Evolutionary conservation across 2,888 invertebrate species (phyloP).

Genomic region (Melinaea marsaeus): DNA sequence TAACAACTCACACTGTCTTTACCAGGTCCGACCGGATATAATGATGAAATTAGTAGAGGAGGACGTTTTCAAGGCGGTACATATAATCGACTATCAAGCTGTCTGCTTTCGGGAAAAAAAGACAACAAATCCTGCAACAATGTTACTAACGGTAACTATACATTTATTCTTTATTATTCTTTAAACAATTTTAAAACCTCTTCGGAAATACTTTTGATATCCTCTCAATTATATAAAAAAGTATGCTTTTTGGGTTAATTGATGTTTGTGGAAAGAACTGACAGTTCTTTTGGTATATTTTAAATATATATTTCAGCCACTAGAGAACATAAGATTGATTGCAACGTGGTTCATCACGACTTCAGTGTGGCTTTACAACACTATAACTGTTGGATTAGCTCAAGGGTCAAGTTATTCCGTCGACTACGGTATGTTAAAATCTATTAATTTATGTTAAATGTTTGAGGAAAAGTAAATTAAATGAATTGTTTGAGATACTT

Average conservation of each 20-base stretch:
- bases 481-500: slow-evolving; percentile 32
- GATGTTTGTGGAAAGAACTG: no score
- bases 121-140: slow-evolving; percentile 79
- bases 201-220: no score
- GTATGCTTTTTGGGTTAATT: not conserved
- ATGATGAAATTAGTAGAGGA: slow-evolving; percentile 86
- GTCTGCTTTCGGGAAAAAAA: slow-evolving; percentile 87
- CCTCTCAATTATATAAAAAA: no score
- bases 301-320: slow-evolving; percentile 67
- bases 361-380: slow-evolving; percentile 78
- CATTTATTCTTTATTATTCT: not conserved
- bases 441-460: slow-evolving; percentile 9
- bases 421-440: slow-evolving; percentile 59
- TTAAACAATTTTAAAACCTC: no score
- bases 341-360: slow-evolving; percentile 79
- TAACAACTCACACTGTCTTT: slow-evolving; percentile 2
- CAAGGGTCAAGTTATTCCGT: slow-evolving; percentile 69
- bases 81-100: slow-evolving; percentile 92
- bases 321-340: slow-evolving; percentile 76
- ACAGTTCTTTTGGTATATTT: slow-evolving; percentile 2
- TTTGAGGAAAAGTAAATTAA: slow-evolving; percentile 9
- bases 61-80: slow-evolving; percentile 85
- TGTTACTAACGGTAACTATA: slow-evolving; percentile 76
- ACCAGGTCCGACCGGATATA: slow-evolving; percentile 80
- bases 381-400: slow-evolving; percentile 68